phyloP scores from a whole-genome alignment of 2,113 vertebrate genomes.

The Apus apus region DNA sequence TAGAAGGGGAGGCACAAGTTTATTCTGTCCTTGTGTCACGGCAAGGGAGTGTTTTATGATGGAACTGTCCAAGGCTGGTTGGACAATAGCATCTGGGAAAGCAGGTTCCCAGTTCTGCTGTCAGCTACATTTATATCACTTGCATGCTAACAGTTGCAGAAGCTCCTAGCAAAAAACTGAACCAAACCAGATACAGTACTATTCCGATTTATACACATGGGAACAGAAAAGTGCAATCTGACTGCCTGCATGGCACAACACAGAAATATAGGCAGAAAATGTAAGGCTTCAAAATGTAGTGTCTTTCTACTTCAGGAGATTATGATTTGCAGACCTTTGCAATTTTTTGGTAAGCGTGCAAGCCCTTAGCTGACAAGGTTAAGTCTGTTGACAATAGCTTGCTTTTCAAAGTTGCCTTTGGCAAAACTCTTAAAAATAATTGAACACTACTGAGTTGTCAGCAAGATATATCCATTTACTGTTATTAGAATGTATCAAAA shows the following conservation, averaged over 20 bases:
- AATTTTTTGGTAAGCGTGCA: not conserved
- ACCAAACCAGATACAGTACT: not conserved
- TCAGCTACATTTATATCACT: not conserved
- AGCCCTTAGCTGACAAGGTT: not conserved
- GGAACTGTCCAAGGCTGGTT: not conserved
- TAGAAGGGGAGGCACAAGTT: not conserved
- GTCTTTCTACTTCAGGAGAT: not conserved
- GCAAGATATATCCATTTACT: not conserved
- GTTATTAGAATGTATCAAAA: not conserved
- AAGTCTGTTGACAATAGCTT: conserved; percentile 11
- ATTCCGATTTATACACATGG: not conserved
- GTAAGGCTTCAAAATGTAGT: not conserved
- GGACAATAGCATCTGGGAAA: not conserved
- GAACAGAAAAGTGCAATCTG: not conserved
- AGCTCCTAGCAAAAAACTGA: not conserved
- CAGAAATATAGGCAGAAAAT: not conserved
- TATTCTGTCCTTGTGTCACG: not conserved
- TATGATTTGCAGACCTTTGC: not conserved
- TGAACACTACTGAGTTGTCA: not conserved
- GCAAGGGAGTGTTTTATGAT: not conserved
- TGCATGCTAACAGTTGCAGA: not conserved
- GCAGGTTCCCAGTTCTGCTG: not conserved
- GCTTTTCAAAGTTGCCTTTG: conserved; percentile 9
- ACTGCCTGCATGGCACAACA: not conserved
- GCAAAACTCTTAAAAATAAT: not conserved